Base-by-base conservation (phyloP, 2,113 vertebrate species). In the Arizona elegans region DNA sequence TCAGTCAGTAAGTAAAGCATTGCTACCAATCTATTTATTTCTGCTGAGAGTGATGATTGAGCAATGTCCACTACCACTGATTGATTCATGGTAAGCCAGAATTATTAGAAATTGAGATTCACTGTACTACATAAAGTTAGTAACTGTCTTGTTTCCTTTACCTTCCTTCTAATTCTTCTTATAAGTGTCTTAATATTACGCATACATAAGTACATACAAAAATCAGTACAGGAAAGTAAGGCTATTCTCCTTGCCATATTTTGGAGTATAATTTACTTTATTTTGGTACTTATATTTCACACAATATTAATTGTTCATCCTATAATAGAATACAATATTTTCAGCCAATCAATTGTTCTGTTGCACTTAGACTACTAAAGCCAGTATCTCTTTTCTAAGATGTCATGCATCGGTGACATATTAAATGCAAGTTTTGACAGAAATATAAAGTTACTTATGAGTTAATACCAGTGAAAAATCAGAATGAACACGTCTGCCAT, bases 381-480 rank as follows among this genome's bases (percentile, higher is more conserved):
- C 9, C 29, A 0, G 1, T 15, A 88, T 2, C 11, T 65, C 29
- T 65, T 91, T 7, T 56, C 0, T 90, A 93, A 85, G 90, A 53
- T 65, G 15, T 52, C 23, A 87, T 87, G 59, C 88, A 91, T 90
- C 59, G 95, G 0, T 52, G 47, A 29, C 75, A n/a, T 91, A 90
- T 90, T 81, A 92, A 93, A 50, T 88, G 13, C 89, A 13, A 23
- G 91, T 90, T 94, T 56, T 50, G 92, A 91, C 90, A 93, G 81
- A 4, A 29, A 62, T 53, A 94, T 86, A 90, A 89, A 3, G 91
- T 47, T 55, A 95, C 54, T 21, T 86, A 85, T 94, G 88, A 94
- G 92, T 17, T 86, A 70, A 94, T 90, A 94, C 94, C 94, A 92
- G 94, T 93, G 47, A 86, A 85, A 86, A 56, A 91, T 92, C 62